These are phyloP conservation scores for Sphaerophoria rueppellii DNA, from an alignment of 2,888 invertebrate species.

Conservation along the genomic window DNA sequence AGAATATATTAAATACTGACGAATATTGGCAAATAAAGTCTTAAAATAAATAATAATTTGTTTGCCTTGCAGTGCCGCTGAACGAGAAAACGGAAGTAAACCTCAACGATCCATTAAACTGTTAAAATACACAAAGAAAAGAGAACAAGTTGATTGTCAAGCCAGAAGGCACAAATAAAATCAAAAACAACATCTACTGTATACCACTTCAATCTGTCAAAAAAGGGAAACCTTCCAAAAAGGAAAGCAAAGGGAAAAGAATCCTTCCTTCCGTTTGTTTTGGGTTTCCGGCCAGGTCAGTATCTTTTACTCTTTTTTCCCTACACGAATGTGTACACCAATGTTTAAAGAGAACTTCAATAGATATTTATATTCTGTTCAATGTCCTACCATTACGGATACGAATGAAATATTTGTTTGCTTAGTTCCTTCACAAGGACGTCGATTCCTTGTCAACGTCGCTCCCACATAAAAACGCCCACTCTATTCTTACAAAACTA, in stretches of 20 bases:
- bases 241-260: neutral
- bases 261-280: constrained; percentile 51
- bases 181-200: constrained; percentile 7
- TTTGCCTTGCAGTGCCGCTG: neutral
- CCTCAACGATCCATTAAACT: constrained; percentile 56
- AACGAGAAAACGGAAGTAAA: constrained; percentile 19
- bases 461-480: neutral
- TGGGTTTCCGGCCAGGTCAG: constrained; percentile 52
- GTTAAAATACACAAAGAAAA: constrained; percentile 21
- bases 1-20: neutral
- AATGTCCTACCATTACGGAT: constrained; percentile 54
- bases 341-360: constrained; percentile 29
- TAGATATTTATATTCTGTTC: constrained; percentile 62
- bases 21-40: neutral
- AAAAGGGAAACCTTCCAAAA: neutral
- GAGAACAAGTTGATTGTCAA: neutral
- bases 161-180: constrained; percentile 18
- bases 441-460: neutral
- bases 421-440: constrained; percentile 31
- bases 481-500: neutral
- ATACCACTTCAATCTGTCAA: constrained; percentile 9
- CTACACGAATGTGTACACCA: neutral
- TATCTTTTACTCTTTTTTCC: constrained; percentile 18
- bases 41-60: neutral
- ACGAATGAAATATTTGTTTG: constrained; percentile 64